Base-by-base conservation (phyloP, 2,113 vertebrate genomes). In the Bungarus multicinctus region DNA sequence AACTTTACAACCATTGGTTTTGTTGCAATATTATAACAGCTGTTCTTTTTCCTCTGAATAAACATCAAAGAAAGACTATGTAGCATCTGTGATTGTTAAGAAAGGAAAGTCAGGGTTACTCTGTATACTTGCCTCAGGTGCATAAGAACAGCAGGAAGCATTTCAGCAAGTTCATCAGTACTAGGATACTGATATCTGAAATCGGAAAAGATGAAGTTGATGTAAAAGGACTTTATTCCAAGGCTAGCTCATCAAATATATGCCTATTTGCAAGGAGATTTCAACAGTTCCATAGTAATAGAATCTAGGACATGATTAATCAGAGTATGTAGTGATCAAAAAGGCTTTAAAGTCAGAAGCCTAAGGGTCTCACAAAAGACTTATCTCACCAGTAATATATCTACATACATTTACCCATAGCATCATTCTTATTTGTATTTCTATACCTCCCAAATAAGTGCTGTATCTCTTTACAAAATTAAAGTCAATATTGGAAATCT, bases 81-180 rank as follows among this genome's bases (percentile, higher is more conserved):
- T 69, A 18, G 3, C 34, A 52, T 30, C 45, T 30, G 55, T 45
- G 43, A 20, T 20, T 92, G 53, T 27, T 93, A 93, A 91, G 92
- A 91, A n/a, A 64, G 23, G 47, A 94, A 90, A 93, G 20, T 45
- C 90, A 0, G 0, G 34, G 89, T 86, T 39, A 85, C 74, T 93
- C 91, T 93, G 45, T 27, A 89, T 89, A 98, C 98, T 98, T 97
- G 99, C 99, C 98, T 98, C 54, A 99, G 97, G 93, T 99, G 98
- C 0, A 97, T 98, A 81, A 99, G 95, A 93, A 99, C 98, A 87
- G 98, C 96, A 0, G 98, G 98, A 93, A 99, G 96, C 99, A 99
- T 99, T 97, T 99, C 98, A 30, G 99, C 98, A 94, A 99, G 97
- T 86, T 99, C 98, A 95, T 99, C 99, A 98, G 99, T 98, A n/a